Conservation (phyloP, 2,888 invertebrate genomes). For the Ichneumon xanthorius region DNA sequence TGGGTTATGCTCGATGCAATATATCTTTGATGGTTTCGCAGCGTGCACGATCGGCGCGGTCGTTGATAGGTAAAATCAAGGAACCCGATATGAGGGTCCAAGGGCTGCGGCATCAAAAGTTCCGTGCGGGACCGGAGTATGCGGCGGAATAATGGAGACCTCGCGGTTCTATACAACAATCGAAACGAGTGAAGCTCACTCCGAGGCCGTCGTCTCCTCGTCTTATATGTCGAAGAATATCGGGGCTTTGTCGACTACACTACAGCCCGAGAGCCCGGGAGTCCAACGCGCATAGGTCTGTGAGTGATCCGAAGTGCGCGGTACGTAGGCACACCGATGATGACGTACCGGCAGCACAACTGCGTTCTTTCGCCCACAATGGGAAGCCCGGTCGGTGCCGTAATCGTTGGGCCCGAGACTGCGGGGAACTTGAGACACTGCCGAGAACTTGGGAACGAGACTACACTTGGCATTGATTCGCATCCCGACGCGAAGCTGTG, state of each 20-base stretch:
- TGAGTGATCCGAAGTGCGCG: constrained; percentile 48
- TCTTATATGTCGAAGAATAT: constrained; percentile 80
- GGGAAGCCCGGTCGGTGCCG: constrained; percentile 78
- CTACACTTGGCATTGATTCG: constrained; percentile 10
- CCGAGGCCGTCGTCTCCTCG: constrained; percentile 60
- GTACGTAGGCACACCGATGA: constrained; percentile 48
- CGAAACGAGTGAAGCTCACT: constrained; percentile 75
- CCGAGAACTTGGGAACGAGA: not conserved
- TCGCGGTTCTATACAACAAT: constrained; percentile 75
- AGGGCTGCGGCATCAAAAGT: constrained; percentile 60
- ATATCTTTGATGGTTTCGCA: constrained; percentile 12
- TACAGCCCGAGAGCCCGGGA: constrained; percentile 1
- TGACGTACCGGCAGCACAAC: constrained; percentile 61
- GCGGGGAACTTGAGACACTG: constrained; percentile 71
- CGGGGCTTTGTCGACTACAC: constrained; percentile 74
- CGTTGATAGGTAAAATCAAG: constrained; percentile 75
- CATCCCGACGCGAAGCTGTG: not conserved
- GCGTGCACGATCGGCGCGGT: not conserved
- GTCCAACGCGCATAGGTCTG: constrained; percentile 42
- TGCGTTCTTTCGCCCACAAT: constrained; percentile 71
- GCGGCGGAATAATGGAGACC: constrained; percentile 23
- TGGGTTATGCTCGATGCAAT: not conserved
- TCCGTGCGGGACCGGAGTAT: constrained; percentile 72
- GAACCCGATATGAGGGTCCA: constrained; percentile 78
- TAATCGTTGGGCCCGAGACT: constrained; percentile 75